These are phyloP conservation scores for Phocides pigmalion DNA, from an alignment of 1,140 invertebrate species.

Conservation along the genomic window DNA sequence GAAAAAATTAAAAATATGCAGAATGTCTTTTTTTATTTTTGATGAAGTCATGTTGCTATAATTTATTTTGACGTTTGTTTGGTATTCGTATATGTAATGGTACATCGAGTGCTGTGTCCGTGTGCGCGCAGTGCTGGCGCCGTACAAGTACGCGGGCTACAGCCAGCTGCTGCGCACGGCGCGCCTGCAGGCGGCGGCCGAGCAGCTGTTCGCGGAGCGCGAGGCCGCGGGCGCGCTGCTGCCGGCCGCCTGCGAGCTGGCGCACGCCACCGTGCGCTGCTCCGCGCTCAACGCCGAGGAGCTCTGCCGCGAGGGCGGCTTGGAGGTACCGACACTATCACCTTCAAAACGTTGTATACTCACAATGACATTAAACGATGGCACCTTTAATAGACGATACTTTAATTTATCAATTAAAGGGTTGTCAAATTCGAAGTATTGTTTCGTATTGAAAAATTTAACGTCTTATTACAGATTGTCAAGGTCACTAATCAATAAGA, in stretches of 20 bases:
- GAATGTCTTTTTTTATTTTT: too few species aligned
- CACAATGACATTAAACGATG: too few species aligned
- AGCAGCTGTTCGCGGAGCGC: slow-evolving; percentile 90
- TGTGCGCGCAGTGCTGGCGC: slow-evolving; percentile 89
- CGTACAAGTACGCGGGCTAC: slow-evolving; percentile 99
- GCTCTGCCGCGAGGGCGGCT: slow-evolving; percentile 95
- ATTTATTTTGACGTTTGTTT: neutral
- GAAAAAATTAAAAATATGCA: too few species aligned
- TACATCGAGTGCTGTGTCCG: too few species aligned
- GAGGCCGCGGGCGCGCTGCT: slow-evolving; percentile 93
- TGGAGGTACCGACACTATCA: slow-evolving; percentile 89
- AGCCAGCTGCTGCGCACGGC: slow-evolving; percentile 98
- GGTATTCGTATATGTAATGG: too few species aligned
- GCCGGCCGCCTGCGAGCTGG: slow-evolving; percentile 95
- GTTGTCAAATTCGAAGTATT: too few species aligned
- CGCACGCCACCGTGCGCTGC: slow-evolving; percentile 98
- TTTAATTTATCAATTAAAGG: too few species aligned
- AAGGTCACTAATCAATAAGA: too few species aligned
- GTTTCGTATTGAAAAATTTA: too few species aligned
- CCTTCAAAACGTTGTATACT: too few species aligned
- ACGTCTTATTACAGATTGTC: too few species aligned
- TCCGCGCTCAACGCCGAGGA: slow-evolving; percentile 99
- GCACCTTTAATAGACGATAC: too few species aligned
- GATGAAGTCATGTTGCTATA: neutral
- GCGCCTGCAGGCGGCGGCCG: slow-evolving; percentile 95